Evolutionary conservation across 2,797 vertebrate genomes (phyloP), one percentile per base, ranked within the genome.

Genomic region (Molossus alvarezi): DNA sequence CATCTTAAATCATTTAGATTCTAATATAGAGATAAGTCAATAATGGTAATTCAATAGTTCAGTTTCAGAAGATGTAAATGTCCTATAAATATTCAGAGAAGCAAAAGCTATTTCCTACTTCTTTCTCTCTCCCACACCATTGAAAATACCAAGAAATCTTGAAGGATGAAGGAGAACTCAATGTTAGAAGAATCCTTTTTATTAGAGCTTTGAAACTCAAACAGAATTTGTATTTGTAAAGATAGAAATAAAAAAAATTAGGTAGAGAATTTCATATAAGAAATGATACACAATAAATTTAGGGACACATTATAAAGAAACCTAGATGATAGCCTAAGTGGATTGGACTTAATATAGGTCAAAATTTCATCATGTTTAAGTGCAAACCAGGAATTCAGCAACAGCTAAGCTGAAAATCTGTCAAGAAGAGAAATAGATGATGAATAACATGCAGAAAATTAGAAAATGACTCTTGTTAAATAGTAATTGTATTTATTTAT

Each of bases 111-210:
- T 41, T 65, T 2, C 20, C 21, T 23, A 37, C 5, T 73, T n/a
- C 64, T 65, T 27, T 81, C 51, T 79, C 29, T 69, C 6, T 79
- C 55, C 1, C 15, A 60, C 17, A 83, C 14, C 15, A 23, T 1
- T 91, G 55, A 88, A 75, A 71, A 64, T 77, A 83, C 18, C 7
- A 73, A 73, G 23, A 76, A 91, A 71, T 62, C 76, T 75, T 80
- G 3, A 85, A 75, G 27, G 10, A 60, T 62, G 48, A 89, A 75
- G 51, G 2, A 75, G 55, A 92, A 33, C 18, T 67, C 41, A 67
- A 7, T 87, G 12, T 62, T 60, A 80, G 3, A 69, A n/a, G 18
- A 76, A 17, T 8, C 9, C 64, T 85, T 91, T 91, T 76, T 64
- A 81, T 77, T n/a, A 69, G 33, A 76, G 8, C 37, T 88, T 41